Evolutionary conservation across 2,797 vertebrate genomes (phyloP).

Genomic region (Clarias platycephalus): DNA sequence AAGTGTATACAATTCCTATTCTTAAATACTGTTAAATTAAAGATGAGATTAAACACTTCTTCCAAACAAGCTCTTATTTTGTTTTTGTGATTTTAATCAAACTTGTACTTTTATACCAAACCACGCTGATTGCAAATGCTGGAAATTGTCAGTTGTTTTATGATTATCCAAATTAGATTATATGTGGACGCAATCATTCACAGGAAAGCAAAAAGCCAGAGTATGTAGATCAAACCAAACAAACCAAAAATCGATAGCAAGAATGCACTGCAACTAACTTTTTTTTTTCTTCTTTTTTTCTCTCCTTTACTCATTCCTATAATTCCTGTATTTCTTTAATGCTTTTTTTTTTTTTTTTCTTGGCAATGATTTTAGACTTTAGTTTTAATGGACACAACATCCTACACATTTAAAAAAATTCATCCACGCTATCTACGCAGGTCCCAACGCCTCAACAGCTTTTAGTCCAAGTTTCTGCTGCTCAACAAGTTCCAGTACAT

Average conservation of each 20-base stretch:
- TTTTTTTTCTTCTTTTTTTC: no score
- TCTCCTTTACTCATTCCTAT: not conserved
- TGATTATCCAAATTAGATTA: not conserved
- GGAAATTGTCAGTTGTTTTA: not conserved
- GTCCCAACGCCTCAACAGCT: conserved; percentile 68
- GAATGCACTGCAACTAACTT: not conserved
- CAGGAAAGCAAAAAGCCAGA: not conserved
- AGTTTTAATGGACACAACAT: conserved; percentile 64
- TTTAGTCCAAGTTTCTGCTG: conserved; percentile 70
- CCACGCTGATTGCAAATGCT: not conserved
- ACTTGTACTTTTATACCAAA: not conserved
- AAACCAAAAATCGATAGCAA: not conserved
- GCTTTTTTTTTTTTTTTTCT: no score
- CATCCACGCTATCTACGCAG: conserved; percentile 67
- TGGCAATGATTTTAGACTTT: not conserved
- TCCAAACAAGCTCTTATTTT: not conserved
- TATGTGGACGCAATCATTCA: not conserved
- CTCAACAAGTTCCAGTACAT: conserved; percentile 75
- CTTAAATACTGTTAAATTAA: not conserved
- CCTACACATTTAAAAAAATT: conserved; percentile 58
- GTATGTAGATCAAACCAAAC: not conserved
- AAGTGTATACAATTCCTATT: not conserved
- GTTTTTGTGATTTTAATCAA: not conserved
- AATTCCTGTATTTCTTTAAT: not conserved
- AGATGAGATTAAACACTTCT: no score